Evolutionary conservation across 2,113 vertebrate genomes (phyloP), one percentile per base, ranked within the genome.

Genomic region (Syngnathus typhle): DNA sequence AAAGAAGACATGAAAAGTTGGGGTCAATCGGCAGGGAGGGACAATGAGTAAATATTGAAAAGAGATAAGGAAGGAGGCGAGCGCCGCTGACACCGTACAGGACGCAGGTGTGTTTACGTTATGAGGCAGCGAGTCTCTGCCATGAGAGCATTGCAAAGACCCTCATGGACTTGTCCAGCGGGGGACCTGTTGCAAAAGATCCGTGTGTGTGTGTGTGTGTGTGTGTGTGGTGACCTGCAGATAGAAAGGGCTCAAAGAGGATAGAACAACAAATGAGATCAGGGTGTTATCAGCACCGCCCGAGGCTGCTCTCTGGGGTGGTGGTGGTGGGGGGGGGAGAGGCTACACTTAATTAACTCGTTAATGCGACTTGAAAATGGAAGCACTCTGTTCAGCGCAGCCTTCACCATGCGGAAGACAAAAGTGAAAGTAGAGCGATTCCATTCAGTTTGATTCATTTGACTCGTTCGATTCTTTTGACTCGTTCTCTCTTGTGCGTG

Each of bases 41-140:
- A 46, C 16, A 64, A 49, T 27, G 44, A 49, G 49, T 1, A 18
- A 37, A 27, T 7, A n/a, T 58, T 44, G 32, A 41, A 16, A n/a
- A 55, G 46, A 54, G 71, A 56, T 27, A 5, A 18, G 61, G 41
- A 47, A 49, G 19, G 59, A 46, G 68, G 64, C 59, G 69, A 72
- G 54, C 18, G 52, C 8, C 49, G 6, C 58, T 68, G 70, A 70
- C 68, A 72, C 74, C 27, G 47, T 71, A 77, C 73, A 78, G 68
- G 76, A 79, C 79, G 64, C 84, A 86, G 80, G 84, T 89, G 85
- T 87, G 80, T 87, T 87, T 79, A 82, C 72, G 64, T 72, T 77
- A 11, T 36, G 12, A 69, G 51, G 51, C 71, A 37, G 64, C 71
- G 77, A 76, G 76, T 80, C 51, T 68, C 56, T 60, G 70, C 0